A percentile compares a stretch with the other conserved stretches of the same genome.
Evolutionary conservation across 2,113 vertebrate genomes (phyloP).

Genomic region (Callopanchax toddi): DNA sequence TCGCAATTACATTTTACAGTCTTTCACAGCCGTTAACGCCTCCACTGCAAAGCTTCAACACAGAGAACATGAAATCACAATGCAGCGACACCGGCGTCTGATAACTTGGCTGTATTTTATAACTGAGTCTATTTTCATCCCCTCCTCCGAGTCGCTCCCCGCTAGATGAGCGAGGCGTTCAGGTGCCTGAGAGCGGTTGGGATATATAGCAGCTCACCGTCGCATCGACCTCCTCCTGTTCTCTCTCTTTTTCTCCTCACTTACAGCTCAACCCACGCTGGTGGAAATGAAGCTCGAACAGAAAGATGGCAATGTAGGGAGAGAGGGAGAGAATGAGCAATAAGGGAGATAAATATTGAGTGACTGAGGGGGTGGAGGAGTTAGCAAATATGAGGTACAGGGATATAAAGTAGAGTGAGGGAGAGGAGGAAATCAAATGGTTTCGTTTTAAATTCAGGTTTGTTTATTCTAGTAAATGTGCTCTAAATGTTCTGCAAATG

Average conservation of each 20-base stretch:
- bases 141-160: conserved; percentile 21
- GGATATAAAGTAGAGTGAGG: conserved; percentile 32
- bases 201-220: conserved; percentile 32
- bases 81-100: conserved; percentile 13
- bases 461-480: conserved; percentile 5
- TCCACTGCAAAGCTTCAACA: conserved; percentile 12
- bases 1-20: conserved; percentile 23
- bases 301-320: conserved; percentile 12
- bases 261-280: conserved; percentile 51
- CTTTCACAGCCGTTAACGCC: conserved; percentile 1
- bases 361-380: conserved; percentile 41
- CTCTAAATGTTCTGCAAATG: conserved; percentile 4
- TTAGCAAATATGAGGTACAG: conserved; percentile 49
- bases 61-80: conserved; percentile 3
- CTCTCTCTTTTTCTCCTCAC: conserved; percentile 22
- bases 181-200: conserved; percentile 41
- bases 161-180: conserved; percentile 45
- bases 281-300: conserved; percentile 17
- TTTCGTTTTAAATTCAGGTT: conserved; percentile 16
- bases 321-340: conserved; percentile 26
- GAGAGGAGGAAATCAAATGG: conserved; percentile 21
- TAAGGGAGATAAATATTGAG: conserved; percentile 58
- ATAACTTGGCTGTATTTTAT: conserved; percentile 22
- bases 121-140: conserved; percentile 42
- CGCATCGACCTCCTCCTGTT: conserved; percentile 36